Percentiles rank a stretch among this genome's conserved stretches.
phyloP scores from a whole-genome alignment of 2,888 invertebrate species.

The Phalera bucephala region DNA sequence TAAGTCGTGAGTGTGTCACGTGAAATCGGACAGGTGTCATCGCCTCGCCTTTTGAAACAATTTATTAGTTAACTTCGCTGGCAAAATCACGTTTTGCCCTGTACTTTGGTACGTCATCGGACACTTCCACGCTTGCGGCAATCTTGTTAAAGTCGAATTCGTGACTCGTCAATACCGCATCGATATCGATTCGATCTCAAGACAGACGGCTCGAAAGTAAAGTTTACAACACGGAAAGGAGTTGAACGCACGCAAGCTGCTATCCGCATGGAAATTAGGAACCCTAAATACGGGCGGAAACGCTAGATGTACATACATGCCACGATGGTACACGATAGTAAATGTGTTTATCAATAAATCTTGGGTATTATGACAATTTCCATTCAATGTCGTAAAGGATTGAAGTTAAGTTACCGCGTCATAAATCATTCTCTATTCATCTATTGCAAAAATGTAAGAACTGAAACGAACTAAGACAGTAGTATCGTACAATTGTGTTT shows the following conservation, averaged over 20 bases:
- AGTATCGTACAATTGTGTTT: conserved; percentile 8
- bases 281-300: conserved; percentile 41
- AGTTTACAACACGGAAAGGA: conserved; percentile 73
- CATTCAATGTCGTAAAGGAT: conserved; percentile 24
- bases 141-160: conserved; percentile 53
- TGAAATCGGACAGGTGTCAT: conserved; percentile 29
- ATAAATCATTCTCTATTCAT: conserved; percentile 32
- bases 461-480: conserved; percentile 13
- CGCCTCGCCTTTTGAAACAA: conserved; percentile 33
- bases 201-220: conserved; percentile 64
- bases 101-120: conserved; percentile 36
- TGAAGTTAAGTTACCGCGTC: conserved; percentile 27
- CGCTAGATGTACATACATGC: conserved; percentile 38
- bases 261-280: conserved; percentile 60
- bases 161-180: conserved; percentile 64
- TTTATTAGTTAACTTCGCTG: conserved; percentile 37
- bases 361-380: conserved; percentile 29
- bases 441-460: conserved; percentile 29
- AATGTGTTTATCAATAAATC: conserved; percentile 36
- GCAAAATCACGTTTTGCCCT: conserved; percentile 38
- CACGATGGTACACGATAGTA: conserved; percentile 32
- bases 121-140: conserved; percentile 26
- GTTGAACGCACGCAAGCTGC: conserved; percentile 65
- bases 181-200: conserved; percentile 72
- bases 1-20: conserved; percentile 26